Evolutionary conservation across 64 coral and sea anemone species (phyloP).

Genomic region (Stichodactyla mertensii): DNA sequence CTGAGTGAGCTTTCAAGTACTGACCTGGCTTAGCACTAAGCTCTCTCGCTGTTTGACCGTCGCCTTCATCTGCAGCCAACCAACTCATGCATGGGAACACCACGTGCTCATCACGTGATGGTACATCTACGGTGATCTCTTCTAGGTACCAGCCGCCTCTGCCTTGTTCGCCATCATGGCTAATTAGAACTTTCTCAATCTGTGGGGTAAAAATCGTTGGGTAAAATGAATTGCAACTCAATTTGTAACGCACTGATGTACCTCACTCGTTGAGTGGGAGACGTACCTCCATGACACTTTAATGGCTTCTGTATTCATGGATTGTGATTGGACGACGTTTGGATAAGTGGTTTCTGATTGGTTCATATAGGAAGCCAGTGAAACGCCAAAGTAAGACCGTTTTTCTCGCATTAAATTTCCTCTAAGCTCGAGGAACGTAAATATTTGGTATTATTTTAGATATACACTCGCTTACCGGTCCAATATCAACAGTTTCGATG

Average conservation of each 20-base stretch:
- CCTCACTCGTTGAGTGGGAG: too few relatives aligned
- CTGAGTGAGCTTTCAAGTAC: background rate
- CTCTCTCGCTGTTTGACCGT: conserved; percentile 78
- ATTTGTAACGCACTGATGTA: too few relatives aligned
- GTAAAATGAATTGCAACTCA: background rate
- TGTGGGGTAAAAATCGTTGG: background rate
- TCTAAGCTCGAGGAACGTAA: too few relatives aligned
- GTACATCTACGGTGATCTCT: conserved; percentile 88
- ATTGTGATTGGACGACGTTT: too few relatives aligned
- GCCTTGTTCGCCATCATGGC: conserved; percentile 57
- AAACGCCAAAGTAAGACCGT: too few relatives aligned
- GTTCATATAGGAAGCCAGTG: too few relatives aligned
- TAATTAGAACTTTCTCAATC: conserved; percentile 78
- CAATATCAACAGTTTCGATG: conserved; percentile 87
- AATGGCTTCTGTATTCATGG: too few relatives aligned
- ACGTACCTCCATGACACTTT: too few relatives aligned
- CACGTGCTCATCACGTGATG: conserved; percentile 70
- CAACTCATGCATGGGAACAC: conserved; percentile 85
- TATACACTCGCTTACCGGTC: conserved; percentile 46
- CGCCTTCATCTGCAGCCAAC: conserved; percentile 63
- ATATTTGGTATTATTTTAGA: background rate
- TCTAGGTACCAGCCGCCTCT: conserved; percentile 77
- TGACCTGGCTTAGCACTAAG: conserved; percentile 59
- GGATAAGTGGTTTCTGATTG: too few relatives aligned
- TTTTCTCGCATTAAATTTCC: too few relatives aligned